Evolutionary conservation across 2,113 vertebrate genomes (phyloP).

Genomic region (Ginglymostoma cirratum): DNA sequence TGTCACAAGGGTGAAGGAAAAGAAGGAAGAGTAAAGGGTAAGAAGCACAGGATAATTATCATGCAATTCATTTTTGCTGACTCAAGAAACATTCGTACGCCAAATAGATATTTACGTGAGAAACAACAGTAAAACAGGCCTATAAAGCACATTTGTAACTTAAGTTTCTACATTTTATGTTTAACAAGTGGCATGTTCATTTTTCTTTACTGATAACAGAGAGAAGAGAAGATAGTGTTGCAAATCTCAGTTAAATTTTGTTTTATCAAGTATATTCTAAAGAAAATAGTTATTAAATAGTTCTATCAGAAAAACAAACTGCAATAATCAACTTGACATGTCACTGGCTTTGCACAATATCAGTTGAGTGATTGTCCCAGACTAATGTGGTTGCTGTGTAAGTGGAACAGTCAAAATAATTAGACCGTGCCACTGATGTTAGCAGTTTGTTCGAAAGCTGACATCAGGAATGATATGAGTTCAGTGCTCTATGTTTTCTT

Average conservation of each 20-base stretch:
- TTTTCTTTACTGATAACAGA: background rate
- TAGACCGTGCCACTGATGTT: background rate
- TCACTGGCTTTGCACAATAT: background rate
- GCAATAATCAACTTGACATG: background rate
- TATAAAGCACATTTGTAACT: background rate
- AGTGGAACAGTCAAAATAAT: background rate
- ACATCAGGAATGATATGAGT: background rate
- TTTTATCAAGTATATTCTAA: background rate
- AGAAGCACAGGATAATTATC: background rate
- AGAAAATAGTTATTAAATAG: background rate
- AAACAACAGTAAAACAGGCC: background rate
- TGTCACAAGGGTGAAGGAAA: background rate
- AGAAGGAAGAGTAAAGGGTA: background rate
- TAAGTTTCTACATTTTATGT: background rate
- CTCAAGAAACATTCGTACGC: background rate
- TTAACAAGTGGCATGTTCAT: background rate
- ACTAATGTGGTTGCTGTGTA: background rate
- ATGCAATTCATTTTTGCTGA: background rate
- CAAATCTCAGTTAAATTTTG: background rate
- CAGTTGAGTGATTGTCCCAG: background rate
- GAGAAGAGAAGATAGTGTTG: background rate
- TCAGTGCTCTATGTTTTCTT: background rate
- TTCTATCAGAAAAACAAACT: background rate
- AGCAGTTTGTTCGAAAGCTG: background rate
- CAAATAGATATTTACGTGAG: background rate